phyloP scores from a whole-genome alignment of 1,140 invertebrate species.

The Coelopa frigida region DNA sequence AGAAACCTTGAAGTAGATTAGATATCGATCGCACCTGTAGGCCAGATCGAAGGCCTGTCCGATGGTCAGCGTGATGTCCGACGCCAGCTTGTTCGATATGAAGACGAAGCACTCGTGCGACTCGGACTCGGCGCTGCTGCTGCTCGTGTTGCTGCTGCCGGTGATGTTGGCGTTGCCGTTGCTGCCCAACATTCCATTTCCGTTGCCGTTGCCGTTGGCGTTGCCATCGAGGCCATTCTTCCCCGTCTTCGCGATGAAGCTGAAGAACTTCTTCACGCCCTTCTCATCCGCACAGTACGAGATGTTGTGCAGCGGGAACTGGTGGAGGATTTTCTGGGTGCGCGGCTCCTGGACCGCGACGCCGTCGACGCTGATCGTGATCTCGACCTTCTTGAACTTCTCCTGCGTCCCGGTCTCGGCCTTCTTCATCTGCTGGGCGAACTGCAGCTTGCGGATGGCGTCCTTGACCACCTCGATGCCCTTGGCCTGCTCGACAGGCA shows the following conservation, averaged over 20 bases:
- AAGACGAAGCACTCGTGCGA: slow-evolving; percentile 94
- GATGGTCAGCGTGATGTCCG: slow-evolving; percentile 94
- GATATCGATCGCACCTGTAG: slow-evolving; percentile 56
- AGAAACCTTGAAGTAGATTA: no score
- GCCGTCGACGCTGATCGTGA: slow-evolving; percentile 91
- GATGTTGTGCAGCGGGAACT: slow-evolving; percentile 94
- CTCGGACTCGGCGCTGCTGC: slow-evolving; percentile 49
- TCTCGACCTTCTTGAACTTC: slow-evolving; percentile 88
- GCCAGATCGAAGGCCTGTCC: slow-evolving; percentile 96
- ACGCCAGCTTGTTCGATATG: slow-evolving; percentile 90
- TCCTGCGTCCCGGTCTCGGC: slow-evolving; percentile 69
- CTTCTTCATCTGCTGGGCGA: slow-evolving; percentile 87
- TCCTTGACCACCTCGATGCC: slow-evolving; percentile 96
- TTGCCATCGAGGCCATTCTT: slow-evolving; percentile 14
- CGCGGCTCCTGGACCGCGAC: slow-evolving; percentile 81
- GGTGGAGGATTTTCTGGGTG: slow-evolving; percentile 73
- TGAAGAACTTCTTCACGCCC: slow-evolving; percentile 93
- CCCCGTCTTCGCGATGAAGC: slow-evolving; percentile 90
- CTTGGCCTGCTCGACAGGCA: slow-evolving; percentile 89
- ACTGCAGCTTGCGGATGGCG: slow-evolving; percentile 89
- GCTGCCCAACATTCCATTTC: slow-evolving; percentile 15
- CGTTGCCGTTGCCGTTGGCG: slow-evolving; percentile 32
- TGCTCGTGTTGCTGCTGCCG: slow-evolving; percentile 19
- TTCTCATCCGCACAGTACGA: slow-evolving; percentile 98
- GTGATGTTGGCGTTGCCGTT: slow-evolving; percentile 38